Evolutionary conservation across 2,113 vertebrate genomes (phyloP), one percentile per base, ranked within the genome.

Genomic region (Daphoenositta chrysoptera): DNA sequence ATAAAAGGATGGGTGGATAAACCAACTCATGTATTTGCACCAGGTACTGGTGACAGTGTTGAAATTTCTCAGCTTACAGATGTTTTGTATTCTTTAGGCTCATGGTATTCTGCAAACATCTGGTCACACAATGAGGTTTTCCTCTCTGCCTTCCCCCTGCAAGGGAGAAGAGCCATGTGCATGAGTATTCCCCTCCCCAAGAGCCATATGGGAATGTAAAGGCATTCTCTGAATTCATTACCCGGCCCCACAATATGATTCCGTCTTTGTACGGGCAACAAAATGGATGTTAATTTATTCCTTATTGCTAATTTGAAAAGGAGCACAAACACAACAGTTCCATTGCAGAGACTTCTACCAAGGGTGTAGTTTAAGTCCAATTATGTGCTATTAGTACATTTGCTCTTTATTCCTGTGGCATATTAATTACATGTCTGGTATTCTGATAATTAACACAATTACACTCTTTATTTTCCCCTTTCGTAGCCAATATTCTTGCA

Each of bases 381-480:
- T 97, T 98, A 97, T 66, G 87, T 80, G 87, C 78, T 93, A 97
- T 98, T 97, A 97, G 95, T 95, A 91, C 89, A 78, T 96, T 97
- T 96, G 93, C 92, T 96, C 96, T 97, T 97, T 98, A 97, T 98
- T 98, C 94, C 86, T 78, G 10, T 82, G 93, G 94, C 97, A 96
- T 96, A 97, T 98, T 98, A 98, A 98, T 98, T 98, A 96, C 93
- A 97, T 93, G 92, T 84, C 91, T 96, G 92, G 95, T 89, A 82
- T 94, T 94, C 75, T 89, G 86, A 94, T 96, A 98, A 98, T 98
- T 98, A 98, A 96, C 97, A 96, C 91, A 97, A 98, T 98, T 97
- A 97, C 31, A 87, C 95, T 91, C 93, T 95, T 93, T 70, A 78
- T 94, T 92, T 81, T 63, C 48, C 82, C 88, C 76, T 83, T 97